phyloP scores from a whole-genome alignment of 2,113 vertebrate species.

The Onychorhynchus coronatus region DNA sequence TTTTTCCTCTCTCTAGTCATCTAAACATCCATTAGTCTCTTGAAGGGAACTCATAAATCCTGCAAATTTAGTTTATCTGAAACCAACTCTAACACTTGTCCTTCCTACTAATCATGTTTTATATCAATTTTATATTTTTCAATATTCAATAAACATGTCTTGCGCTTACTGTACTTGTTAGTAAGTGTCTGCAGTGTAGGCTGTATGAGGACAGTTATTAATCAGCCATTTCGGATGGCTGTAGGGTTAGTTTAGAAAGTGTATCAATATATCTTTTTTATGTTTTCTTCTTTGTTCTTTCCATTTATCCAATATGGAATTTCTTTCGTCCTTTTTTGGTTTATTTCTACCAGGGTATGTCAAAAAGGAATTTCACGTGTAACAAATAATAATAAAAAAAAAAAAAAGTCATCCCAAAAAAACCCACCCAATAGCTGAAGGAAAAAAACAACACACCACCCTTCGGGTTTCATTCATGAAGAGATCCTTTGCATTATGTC shows the following conservation, averaged over 20 bases:
- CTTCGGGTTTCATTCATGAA: slow-evolving; percentile 4
- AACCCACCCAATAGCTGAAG: neutral
- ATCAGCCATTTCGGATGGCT: slow-evolving; percentile 12
- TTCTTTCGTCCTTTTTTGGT: slow-evolving; percentile 34
- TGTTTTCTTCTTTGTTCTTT: slow-evolving; percentile 11
- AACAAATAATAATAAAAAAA: neutral
- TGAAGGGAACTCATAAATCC: slow-evolving; percentile 63
- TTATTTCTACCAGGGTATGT: slow-evolving; percentile 18
- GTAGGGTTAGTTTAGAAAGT: slow-evolving; percentile 42
- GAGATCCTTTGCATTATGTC: slow-evolving; percentile 20
- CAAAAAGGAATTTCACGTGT: neutral
- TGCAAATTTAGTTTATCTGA: slow-evolving; percentile 57
- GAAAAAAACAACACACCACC: neutral
- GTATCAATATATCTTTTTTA: slow-evolving; percentile 38
- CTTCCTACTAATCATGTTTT: slow-evolving; percentile 61
- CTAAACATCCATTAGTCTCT: slow-evolving; percentile 54
- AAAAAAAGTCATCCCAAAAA: neutral
- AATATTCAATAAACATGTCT: slow-evolving; percentile 54
- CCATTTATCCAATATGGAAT: slow-evolving; percentile 41
- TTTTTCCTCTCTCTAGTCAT: slow-evolving; percentile 30
- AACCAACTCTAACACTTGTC: slow-evolving; percentile 53
- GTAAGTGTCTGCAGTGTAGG: neutral
- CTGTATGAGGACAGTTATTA: slow-evolving; percentile 28
- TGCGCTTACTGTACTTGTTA: neutral
- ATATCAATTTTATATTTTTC: slow-evolving; percentile 51